Evolutionary conservation across 1,140 invertebrate species (phyloP), one percentile per base, ranked within the genome.

Genomic region (Brachionus asplanchnoidis): DNA sequence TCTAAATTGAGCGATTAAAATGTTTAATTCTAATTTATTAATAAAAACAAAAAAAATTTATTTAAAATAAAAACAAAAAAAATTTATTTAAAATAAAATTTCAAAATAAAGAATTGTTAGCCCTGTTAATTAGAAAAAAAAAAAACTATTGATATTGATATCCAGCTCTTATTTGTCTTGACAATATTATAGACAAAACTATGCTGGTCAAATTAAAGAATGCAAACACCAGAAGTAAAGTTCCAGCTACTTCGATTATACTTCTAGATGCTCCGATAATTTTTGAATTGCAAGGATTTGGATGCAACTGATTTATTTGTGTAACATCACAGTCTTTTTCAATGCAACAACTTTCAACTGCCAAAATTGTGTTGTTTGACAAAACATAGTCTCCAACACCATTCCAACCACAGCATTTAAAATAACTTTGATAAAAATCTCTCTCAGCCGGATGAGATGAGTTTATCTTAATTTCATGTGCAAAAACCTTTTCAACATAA

Each of bases 381-480:
- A 65, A 20, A 9, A 14, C 60, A 46, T 82, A 82, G 40, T 82
- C 79, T 9, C 50, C n/a, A 42, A 68, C 20, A 26, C 79, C 65
- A 60, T 68, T 42, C 79, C 79, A 82, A 20, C 79, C 79, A 44
- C 79, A 82, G 9, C 79, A 82, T 82, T 65, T 26, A 17, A 82
- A 82, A 65, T 65, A 42, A 2, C 1, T 20, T 28, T 82, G 79
- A 46, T 42, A 82, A 82, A 82, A 82, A 68, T 60, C 50, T 44
- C 79, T 42, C n/a, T 82, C 79, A 8, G 7, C 20, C 23, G 17
- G 6, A 23, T 65, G 14, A 26, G 36, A 36, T 20, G 79, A 36
- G 23, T 82, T 82, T 11, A 46, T n/a, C 20, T 65, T 82, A 11
- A 82, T 65, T 23, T 82, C 20, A 68, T 68, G 7, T 2, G 79